Evolutionary conservation across 2,113 vertebrate species (phyloP).

Genomic region (Hylia prasina): DNA sequence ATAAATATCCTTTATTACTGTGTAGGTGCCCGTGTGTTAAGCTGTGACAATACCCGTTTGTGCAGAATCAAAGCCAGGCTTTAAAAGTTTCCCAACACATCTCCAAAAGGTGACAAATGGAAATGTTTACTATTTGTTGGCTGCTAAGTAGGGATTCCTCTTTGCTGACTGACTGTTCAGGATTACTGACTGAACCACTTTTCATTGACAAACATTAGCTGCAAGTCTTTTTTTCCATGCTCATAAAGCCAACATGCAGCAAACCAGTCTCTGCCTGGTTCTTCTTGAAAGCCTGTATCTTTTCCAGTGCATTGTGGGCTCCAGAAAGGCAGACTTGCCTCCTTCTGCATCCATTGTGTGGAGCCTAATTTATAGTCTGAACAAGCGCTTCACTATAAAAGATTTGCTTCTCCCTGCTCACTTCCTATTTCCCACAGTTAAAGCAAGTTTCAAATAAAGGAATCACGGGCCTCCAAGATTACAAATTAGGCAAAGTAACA

Average conservation of each 20-base stretch:
- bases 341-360: conserved; percentile 58
- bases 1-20: not conserved
- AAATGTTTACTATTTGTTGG: conserved; percentile 46
- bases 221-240: not conserved
- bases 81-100: not conserved
- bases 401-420: conserved; percentile 66
- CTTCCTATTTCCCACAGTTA: conserved; percentile 79
- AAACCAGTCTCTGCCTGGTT: conserved; percentile 39
- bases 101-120: not conserved
- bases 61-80: not conserved
- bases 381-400: conserved; percentile 56
- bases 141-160: conserved; percentile 3
- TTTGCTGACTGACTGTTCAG: not conserved
- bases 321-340: conserved; percentile 60
- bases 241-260: conserved; percentile 29
- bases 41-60: not conserved
- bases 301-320: conserved; percentile 24
- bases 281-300: conserved; percentile 19
- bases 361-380: conserved; percentile 71
- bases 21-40: not conserved
- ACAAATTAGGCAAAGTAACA: conserved; percentile 74
- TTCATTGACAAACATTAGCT: conserved; percentile 11
- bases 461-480: conserved; percentile 54
- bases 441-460: conserved; percentile 69
- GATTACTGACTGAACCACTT: conserved; percentile 11